Conservation (phyloP, 35 echinoderm and acorn worm species). For the Ptychodera flava region DNA sequence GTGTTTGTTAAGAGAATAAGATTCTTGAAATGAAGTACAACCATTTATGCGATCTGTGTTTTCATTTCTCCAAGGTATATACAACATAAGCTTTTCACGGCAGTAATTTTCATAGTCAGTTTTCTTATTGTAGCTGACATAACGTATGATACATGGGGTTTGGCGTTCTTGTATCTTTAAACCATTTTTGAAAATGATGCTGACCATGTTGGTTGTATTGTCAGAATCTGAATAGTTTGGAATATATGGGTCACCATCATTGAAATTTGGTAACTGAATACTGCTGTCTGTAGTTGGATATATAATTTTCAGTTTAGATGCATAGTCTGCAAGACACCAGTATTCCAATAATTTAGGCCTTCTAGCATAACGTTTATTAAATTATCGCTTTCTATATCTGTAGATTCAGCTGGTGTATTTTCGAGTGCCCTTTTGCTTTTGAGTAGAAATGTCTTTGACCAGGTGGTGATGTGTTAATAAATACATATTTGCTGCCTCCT, state of each 20-base stretch:
- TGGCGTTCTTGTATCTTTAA: conserved; percentile 10
- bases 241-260: background rate
- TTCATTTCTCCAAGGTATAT: conserved; percentile 30
- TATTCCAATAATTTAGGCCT: conserved; percentile 34
- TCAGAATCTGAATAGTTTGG: background rate
- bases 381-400: no score
- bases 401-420: conserved; percentile 43
- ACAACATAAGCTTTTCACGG: conserved; percentile 39
- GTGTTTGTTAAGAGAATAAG: background rate
- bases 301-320: conserved; percentile 19
- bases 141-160: conserved; percentile 19
- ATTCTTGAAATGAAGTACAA: background rate
- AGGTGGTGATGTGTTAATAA: conserved; percentile 49
- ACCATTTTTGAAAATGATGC: background rate
- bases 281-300: background rate
- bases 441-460: conserved; percentile 21
- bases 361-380: conserved; percentile 20
- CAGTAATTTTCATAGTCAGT: conserved; percentile 30
- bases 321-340: conserved; percentile 57
- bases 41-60: background rate
- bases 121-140: conserved; percentile 32
- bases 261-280: no score
- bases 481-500: conserved; percentile 58
- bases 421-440: conserved; percentile 22
- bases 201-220: background rate